phyloP scores from a whole-genome alignment of 2,888 invertebrate species.

The Heliconius hortense region DNA sequence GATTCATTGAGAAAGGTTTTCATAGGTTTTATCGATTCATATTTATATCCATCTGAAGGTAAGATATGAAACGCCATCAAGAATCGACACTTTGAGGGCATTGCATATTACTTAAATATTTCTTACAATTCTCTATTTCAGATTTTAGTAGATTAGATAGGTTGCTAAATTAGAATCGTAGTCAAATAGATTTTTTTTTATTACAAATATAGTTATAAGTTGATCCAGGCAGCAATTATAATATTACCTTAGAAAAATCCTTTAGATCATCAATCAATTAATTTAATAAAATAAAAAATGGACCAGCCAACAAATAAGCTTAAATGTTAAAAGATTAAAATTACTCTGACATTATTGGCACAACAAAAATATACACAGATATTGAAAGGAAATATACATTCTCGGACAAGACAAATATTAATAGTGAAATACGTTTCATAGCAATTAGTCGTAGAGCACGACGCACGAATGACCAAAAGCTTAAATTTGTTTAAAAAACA shows the following conservation, averaged over 20 bases:
- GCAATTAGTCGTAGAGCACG: slow-evolving; percentile 40
- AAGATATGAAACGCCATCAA: slow-evolving; percentile 14
- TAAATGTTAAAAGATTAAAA: not conserved
- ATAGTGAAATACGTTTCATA: slow-evolving; percentile 24
- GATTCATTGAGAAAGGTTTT: slow-evolving; percentile 16
- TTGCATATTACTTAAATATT: slow-evolving; percentile 11
- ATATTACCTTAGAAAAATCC: not conserved
- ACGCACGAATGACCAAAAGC: slow-evolving; percentile 36
- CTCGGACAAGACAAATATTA: slow-evolving; percentile 1
- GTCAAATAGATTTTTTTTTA: not conserved
- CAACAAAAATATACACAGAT: not conserved
- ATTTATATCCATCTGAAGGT: slow-evolving; percentile 17
- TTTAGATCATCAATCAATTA: too few species aligned
- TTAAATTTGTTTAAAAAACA: slow-evolving; percentile 19
- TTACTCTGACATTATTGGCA: slow-evolving; percentile 1
- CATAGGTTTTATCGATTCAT: slow-evolving; percentile 9
- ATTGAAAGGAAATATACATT: not conserved
- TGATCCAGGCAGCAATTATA: not conserved
- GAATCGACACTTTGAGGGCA: not conserved
- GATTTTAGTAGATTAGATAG: slow-evolving; percentile 15
- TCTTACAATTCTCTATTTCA: slow-evolving; percentile 2
- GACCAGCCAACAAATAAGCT: too few species aligned
- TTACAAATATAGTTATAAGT: slow-evolving; percentile 10
- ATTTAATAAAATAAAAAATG: too few species aligned
- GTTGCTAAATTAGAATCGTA: slow-evolving; percentile 8